Evolutionary conservation across 2,797 vertebrate species (phyloP).

Genomic region (Cichlasoma orientale): DNA sequence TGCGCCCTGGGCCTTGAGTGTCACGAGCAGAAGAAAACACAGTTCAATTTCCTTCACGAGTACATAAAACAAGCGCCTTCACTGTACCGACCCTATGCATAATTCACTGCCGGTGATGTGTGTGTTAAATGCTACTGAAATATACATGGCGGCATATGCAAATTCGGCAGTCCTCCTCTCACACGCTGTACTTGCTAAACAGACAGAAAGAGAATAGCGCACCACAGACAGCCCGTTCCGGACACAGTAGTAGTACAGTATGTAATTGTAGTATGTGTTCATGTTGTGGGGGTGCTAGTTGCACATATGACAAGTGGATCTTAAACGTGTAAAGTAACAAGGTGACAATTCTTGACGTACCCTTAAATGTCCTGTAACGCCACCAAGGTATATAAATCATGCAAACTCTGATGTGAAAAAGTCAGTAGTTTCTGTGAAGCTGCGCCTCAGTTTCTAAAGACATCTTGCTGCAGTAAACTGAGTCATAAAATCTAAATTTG

Average conservation of each 20-base stretch:
- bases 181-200: conserved; percentile 75
- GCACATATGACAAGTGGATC: conserved; percentile 2
- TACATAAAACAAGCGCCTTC: conserved; percentile 85
- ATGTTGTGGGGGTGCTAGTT: conserved; percentile 16
- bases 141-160: conserved; percentile 97
- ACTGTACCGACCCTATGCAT: conserved; percentile 89
- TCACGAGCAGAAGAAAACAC: conserved; percentile 72
- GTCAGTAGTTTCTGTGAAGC: conserved; percentile 7
- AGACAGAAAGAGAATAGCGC: conserved; percentile 81
- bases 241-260: conserved; percentile 57
- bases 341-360: conserved; percentile 1
- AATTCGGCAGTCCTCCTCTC: conserved; percentile 84
- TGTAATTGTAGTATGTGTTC: conserved; percentile 38
- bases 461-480: neutral
- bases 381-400: conserved; percentile 27
- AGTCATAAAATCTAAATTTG: neutral
- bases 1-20: conserved; percentile 68
- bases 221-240: conserved; percentile 60
- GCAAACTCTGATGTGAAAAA: conserved; percentile 11
- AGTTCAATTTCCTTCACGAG: conserved; percentile 85
- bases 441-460: neutral
- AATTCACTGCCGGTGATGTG: conserved; percentile 91
- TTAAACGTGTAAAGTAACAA: conserved; percentile 21
- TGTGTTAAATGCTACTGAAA: conserved; percentile 94
- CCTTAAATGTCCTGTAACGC: conserved; percentile 14